Conservation (phyloP, 37 sponge, comb jelly and placozoan species). For the Geodia barretti region DNA sequence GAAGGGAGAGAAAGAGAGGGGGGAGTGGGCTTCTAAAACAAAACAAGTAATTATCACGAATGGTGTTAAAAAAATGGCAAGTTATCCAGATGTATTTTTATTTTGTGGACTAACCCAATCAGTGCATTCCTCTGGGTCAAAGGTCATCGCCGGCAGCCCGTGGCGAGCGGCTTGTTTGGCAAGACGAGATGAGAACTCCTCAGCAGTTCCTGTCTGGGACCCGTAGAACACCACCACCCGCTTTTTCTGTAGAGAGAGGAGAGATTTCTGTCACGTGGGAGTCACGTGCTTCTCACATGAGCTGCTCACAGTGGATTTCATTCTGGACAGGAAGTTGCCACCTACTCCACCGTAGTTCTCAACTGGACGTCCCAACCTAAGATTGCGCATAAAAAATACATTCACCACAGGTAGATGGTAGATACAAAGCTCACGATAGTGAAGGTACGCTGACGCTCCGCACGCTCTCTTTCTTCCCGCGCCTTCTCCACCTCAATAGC, state of each 20-base stretch:
- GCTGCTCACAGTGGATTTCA: slow-evolving; percentile 66
- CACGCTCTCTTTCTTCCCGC: slow-evolving; percentile 21
- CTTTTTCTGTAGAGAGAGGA: slow-evolving; percentile 52
- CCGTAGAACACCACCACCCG: slow-evolving; percentile 96
- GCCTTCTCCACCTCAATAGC: slow-evolving; percentile 17
- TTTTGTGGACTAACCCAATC: slow-evolving; percentile 58
- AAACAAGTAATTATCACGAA: too few relatives aligned
- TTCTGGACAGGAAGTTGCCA: slow-evolving; percentile 55
- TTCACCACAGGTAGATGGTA: not conserved
- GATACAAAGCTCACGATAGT: not conserved
- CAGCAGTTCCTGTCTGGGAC: slow-evolving; percentile 98
- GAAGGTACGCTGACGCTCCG: slow-evolving; percentile 5
- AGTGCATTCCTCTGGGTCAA: slow-evolving; percentile 92
- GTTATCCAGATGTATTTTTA: not conserved
- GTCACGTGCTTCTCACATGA: not conserved
- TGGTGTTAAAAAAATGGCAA: not conserved
- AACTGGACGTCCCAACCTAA: slow-evolving; percentile 44
- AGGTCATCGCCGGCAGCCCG: slow-evolving; percentile 85
- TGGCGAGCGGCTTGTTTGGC: slow-evolving; percentile 84
- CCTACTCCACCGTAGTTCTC: not conserved
- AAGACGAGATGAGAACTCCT: slow-evolving; percentile 90
- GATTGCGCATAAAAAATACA: not conserved
- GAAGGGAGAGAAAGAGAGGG: too few relatives aligned
- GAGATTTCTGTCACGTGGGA: not conserved
- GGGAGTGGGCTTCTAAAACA: too few relatives aligned